Percentiles rank a stretch among this genome's conserved stretches.
Conservation (phyloP, 2,113 vertebrate species). For the Muntiacus muntjak region DNA sequence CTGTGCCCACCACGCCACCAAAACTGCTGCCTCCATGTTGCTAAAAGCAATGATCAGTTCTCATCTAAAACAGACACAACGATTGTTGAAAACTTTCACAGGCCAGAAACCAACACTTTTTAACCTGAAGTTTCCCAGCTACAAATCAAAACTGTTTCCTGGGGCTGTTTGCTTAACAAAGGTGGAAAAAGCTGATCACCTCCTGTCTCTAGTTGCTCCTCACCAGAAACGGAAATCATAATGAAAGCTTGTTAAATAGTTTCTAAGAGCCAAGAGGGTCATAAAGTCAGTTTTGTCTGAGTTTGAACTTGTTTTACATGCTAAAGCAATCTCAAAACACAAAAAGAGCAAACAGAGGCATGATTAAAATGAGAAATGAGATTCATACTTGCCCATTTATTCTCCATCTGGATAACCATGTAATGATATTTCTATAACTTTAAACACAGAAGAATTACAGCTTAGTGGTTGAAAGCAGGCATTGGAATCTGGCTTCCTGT, state of each 20-base stretch:
- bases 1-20: no score
- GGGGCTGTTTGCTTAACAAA: neutral
- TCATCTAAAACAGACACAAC: neutral
- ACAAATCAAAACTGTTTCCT: neutral
- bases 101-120: neutral
- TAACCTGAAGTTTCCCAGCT: neutral
- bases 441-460: neutral
- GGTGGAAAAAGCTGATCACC: neutral
- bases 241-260: neutral
- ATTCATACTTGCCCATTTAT: neutral
- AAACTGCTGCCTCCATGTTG: neutral
- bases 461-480: neutral
- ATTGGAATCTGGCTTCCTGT: neutral
- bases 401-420: neutral
- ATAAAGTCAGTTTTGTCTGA: neutral
- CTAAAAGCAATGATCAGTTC: neutral
- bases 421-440: neutral
- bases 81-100: neutral
- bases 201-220: neutral
- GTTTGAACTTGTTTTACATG: neutral
- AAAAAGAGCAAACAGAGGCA: neutral
- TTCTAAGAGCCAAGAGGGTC: neutral
- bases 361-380: conserved; percentile 8
- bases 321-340: neutral
- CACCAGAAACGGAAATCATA: neutral